phyloP scores from a whole-genome alignment of 2,888 invertebrate species.

The Drosophila gaucha region DNA sequence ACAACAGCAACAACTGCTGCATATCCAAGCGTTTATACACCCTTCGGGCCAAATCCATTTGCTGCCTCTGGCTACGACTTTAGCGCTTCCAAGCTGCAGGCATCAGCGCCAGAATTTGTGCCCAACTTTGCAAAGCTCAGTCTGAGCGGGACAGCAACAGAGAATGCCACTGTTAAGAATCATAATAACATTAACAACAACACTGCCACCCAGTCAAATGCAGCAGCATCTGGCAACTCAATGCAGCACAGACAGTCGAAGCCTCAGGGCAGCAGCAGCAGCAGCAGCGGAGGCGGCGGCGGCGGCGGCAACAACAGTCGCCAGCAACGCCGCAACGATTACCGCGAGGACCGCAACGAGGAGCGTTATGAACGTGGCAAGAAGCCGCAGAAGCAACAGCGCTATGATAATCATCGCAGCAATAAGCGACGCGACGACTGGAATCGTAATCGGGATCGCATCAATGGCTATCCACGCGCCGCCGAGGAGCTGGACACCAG shows the following conservation, averaged over 20 bases:
- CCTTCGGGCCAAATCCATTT: slow-evolving; percentile 76
- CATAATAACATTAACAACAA: slow-evolving; percentile 42
- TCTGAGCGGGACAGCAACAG: slow-evolving; percentile 8
- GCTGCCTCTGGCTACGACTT: slow-evolving; percentile 67
- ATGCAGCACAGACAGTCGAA: slow-evolving; percentile 11
- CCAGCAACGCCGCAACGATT: slow-evolving; percentile 51
- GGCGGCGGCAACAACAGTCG: slow-evolving; percentile 24
- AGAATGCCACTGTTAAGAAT: background rate
- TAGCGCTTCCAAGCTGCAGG: slow-evolving; percentile 79
- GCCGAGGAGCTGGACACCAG: slow-evolving; percentile 80
- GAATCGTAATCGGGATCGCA: slow-evolving; percentile 83
- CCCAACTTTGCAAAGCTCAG: slow-evolving; percentile 81
- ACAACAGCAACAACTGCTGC: background rate
- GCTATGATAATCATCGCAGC: slow-evolving; percentile 83
- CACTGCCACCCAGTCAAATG: slow-evolving; percentile 57
- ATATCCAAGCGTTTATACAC: slow-evolving; percentile 43
- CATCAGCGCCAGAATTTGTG: slow-evolving; percentile 83
- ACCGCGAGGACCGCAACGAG: slow-evolving; percentile 52
- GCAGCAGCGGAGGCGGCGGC: background rate
- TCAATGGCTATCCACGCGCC: slow-evolving; percentile 79
- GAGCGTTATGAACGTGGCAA: slow-evolving; percentile 68
- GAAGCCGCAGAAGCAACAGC: slow-evolving; percentile 81
- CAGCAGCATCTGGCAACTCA: background rate
- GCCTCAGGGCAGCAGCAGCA: background rate
- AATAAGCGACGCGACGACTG: slow-evolving; percentile 83